Conservation (phyloP, 2,888 invertebrate species). For the Corythucha ciliata region DNA sequence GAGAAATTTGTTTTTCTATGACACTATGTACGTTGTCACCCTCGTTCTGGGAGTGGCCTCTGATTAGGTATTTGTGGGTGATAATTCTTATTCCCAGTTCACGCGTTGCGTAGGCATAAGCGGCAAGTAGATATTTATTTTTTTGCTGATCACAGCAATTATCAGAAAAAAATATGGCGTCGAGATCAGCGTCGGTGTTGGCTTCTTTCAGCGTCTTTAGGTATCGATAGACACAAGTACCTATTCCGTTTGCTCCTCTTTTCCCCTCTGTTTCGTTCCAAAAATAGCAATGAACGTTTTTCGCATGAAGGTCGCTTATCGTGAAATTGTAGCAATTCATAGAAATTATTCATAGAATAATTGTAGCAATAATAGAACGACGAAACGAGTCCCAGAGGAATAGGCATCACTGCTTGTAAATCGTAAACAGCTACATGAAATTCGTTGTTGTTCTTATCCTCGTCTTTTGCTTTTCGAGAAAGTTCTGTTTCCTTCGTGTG, state of each 20-base stretch:
- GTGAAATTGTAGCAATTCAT: slow-evolving; percentile 31
- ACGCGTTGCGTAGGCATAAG: no score
- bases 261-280: slow-evolving; percentile 32
- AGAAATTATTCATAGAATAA: no score
- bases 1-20: no score
- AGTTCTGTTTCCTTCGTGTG: slow-evolving; percentile 32
- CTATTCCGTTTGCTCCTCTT: slow-evolving; percentile 26
- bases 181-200: neutral
- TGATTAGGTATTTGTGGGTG: no score
- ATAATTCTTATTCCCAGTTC: no score
- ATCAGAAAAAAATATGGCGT: slow-evolving; percentile 27
- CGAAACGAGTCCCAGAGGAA: neutral
- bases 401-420: slow-evolving; percentile 3
- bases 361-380: slow-evolving; percentile 20
- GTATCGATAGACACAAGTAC: slow-evolving; percentile 22
- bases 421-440: slow-evolving; percentile 1
- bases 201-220: slow-evolving; percentile 1
- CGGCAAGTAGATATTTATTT: slow-evolving; percentile 26
- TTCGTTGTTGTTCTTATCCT: neutral
- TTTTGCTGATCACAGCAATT: slow-evolving; percentile 32
- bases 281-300: slow-evolving; percentile 29
- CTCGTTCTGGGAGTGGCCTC: no score
- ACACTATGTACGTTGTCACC: no score
- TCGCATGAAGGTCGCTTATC: slow-evolving; percentile 27
- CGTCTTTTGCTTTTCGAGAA: slow-evolving; percentile 32